Evolutionary conservation across 1,140 invertebrate genomes (phyloP), one percentile per base, ranked within the genome.

Genomic region (Cydia fagiglandana): DNA sequence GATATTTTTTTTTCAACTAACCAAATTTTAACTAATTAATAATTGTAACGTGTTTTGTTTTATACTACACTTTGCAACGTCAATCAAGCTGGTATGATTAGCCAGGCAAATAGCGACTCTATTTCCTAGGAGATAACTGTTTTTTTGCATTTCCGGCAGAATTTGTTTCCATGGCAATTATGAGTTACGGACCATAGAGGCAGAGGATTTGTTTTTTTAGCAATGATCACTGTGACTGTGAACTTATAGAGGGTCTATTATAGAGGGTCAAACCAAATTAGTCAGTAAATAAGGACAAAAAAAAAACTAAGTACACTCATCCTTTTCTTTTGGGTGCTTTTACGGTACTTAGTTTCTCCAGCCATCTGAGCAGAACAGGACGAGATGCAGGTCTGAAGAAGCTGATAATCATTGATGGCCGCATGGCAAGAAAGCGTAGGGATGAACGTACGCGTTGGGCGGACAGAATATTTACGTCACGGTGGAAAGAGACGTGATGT

Each of bases 101-200:
- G 73, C 17, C 38, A 47, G 7, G 6, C 20, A 73, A 5, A 66
- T 47, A 4, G 9, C 38, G 17, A 17, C 17, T 73, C 24, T 73
- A 73, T 28, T 28, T 12, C 24, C 7, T 73, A 47, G n/a, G 45
- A 15, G 41, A 12, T 47, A 45, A 24, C n/a, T 73, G 38, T 45
- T 24, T 73, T 73, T 50, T 47, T 3, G n/a, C 17, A 38, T 17
- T 20, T 73, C 73, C 73, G 73, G 41, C 47, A 17, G 73, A 73
- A 28, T 24, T 47, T 20, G 20, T 53, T 5, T 50, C 66, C n/a
- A 20, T 50, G 24, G 73, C 41, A 73, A 73, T 73, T 73, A 73
- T 73, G 73, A 73, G 73, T 73, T 73, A 73, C 73, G 38, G 24
- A 73, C 73, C 20, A 73, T 73, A 70, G 66, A 70, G n/a, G 66